Evolutionary conservation across 1,140 invertebrate genomes (phyloP), one percentile per base, ranked within the genome.

Genomic region (Muscidifurax raptorellus): DNA sequence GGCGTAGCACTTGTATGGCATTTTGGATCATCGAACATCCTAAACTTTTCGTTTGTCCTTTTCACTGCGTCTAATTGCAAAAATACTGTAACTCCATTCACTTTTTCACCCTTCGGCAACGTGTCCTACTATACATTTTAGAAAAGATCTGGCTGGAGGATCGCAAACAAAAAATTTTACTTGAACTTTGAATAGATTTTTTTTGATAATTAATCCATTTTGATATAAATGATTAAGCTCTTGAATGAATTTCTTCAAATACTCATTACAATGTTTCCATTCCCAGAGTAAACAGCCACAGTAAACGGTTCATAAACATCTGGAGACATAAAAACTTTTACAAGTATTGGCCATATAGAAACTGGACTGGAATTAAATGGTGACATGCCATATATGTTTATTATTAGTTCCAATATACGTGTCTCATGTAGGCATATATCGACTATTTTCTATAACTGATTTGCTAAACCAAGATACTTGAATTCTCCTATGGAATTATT

Each of bases 251-350:
- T 44, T 13, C 2, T 64, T 25, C 12, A 85, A 75, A 40, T 72
- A 85, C 10, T 71, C 32, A 9, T 67, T 15, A 80, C 6, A 85
- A 59, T 74, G 18, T 40, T 40, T 40, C 36, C 36, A 40, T 40
- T 40, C 9, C 36, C 36, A 40, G 36, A 40, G 9, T 80, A 85
- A n/a, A 85, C 27, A 40, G 83, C 77, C 13, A 85, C 47, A 25
- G 77, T 69, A n/a, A 80, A 85, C n/a, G 32, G 32, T 59, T 72
- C 15, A 47, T 80, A 85, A 18, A 85, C 13, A 64, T 85, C 77
- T 27, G 30, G 30, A 15, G 71, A 27, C 7, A 74, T 36, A 27
- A 40, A 74, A 25, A 85, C 77, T 75, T 85, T n/a, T n/a, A n/a
- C n/a, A n/a, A n/a, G n/a, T n/a, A n/a, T n/a, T n/a, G n/a, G n/a